Evolutionary conservation across 2,113 vertebrate species (phyloP).

Genomic region (Potamarius usumacintae): DNA sequence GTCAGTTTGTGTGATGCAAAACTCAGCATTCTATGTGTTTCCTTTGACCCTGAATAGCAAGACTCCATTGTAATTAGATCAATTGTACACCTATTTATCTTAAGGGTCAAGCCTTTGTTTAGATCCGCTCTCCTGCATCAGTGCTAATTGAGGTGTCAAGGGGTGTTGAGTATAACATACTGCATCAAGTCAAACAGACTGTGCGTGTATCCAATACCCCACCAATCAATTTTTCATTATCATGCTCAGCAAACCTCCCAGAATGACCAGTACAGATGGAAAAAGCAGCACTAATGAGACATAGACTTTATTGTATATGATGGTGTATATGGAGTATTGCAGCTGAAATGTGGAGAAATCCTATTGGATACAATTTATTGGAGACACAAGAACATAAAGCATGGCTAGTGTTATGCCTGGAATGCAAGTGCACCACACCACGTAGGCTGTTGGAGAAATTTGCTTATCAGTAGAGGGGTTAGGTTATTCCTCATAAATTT

Average conservation of each 20-base stretch:
- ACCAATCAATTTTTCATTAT: conserved; percentile 53
- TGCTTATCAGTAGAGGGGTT: neutral
- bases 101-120: conserved; percentile 49
- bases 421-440: neutral
- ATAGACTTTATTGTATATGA: conserved; percentile 16
- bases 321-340: neutral
- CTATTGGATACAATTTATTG: neutral
- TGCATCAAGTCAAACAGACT: conserved; percentile 41
- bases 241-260: neutral
- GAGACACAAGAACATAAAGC: neutral
- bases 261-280: neutral
- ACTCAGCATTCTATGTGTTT: conserved; percentile 20
- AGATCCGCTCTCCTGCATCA: conserved; percentile 35
- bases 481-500: conserved; percentile 24
- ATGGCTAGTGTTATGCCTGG: neutral
- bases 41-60: neutral
- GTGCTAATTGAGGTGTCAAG: conserved; percentile 52
- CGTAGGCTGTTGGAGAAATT: neutral
- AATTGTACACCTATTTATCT: conserved; percentile 47
- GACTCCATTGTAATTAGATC: conserved; percentile 34
- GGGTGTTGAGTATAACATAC: neutral
- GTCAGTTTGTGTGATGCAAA: neutral
- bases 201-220: conserved; percentile 26
- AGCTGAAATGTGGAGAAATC: neutral
- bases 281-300: conserved; percentile 18